Evolutionary conservation across 2,888 invertebrate species (phyloP).

Genomic region (Rhagium mordax): DNA sequence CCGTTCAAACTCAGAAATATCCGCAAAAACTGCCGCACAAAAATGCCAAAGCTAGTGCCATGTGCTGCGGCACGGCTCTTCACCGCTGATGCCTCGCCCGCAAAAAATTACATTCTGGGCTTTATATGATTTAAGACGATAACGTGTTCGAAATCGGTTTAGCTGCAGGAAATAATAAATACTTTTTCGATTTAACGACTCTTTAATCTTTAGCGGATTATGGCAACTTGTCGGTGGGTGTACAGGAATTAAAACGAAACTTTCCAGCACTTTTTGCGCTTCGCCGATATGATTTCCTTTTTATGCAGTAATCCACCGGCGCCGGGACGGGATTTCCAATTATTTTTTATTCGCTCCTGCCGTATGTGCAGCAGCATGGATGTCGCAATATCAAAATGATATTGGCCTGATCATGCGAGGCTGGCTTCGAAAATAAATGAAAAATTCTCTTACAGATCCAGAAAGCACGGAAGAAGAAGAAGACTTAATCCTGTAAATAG

Average conservation of each 20-base stretch:
- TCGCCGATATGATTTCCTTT: not conserved
- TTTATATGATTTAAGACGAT: slow-evolving; percentile 36
- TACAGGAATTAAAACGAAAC: not conserved
- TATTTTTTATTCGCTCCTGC: too few species aligned
- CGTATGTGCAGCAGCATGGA: too few species aligned
- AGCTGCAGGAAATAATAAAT: slow-evolving; percentile 22
- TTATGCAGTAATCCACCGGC: not conserved
- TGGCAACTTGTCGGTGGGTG: not conserved
- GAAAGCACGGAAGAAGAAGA: too few species aligned
- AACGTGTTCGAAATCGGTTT: slow-evolving; percentile 32
- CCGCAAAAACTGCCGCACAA: slow-evolving; percentile 35
- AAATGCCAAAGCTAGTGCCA: slow-evolving; percentile 31
- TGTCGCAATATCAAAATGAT: too few species aligned
- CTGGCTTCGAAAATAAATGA: too few species aligned
- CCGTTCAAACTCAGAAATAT: slow-evolving; percentile 64
- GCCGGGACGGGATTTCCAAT: too few species aligned
- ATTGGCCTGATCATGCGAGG: too few species aligned
- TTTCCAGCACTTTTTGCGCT: not conserved
- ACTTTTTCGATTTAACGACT: slow-evolving; percentile 31
- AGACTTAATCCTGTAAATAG: too few species aligned
- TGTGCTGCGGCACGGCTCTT: slow-evolving; percentile 28
- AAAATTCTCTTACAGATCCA: too few species aligned
- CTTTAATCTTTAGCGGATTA: slow-evolving; percentile 21
- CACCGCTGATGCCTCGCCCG: slow-evolving; percentile 19
- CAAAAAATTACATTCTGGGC: slow-evolving; percentile 32